Conservation (phyloP, 2,888 invertebrate genomes). For the Zaprionus bogoriensis region DNA sequence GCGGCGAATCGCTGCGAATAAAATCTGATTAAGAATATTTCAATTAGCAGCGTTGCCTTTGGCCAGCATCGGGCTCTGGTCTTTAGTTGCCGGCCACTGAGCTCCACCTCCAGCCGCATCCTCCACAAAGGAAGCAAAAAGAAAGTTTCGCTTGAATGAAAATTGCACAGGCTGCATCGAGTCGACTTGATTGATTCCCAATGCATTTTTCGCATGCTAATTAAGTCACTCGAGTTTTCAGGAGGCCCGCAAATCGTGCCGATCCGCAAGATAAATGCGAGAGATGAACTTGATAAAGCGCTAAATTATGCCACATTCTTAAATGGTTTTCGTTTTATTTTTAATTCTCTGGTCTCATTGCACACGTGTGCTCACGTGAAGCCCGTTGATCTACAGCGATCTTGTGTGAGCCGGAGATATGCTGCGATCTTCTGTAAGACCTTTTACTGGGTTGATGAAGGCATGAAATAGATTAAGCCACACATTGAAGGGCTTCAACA, state of each 20-base stretch:
- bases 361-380: neutral
- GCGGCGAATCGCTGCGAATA: conserved; percentile 38
- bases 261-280: conserved; percentile 6
- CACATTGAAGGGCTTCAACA: too few relatives aligned
- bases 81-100: neutral
- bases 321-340: neutral
- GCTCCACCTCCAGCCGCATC: neutral
- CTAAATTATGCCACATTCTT: conserved; percentile 31
- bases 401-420: neutral
- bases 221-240: conserved; percentile 75
- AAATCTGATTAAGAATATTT: conserved; percentile 78
- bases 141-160: conserved; percentile 54
- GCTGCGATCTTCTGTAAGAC: too few relatives aligned
- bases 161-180: conserved; percentile 16
- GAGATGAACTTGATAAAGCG: conserved; percentile 35
- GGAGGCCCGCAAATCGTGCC: neutral
- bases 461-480: too few relatives aligned
- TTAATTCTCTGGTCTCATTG: neutral
- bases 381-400: neutral
- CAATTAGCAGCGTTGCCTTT: conserved; percentile 64
- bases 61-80: neutral
- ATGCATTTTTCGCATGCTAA: conserved; percentile 66
- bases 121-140: conserved; percentile 24
- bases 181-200: conserved; percentile 67
- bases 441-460: too few relatives aligned